Conservation (phyloP, 2,113 vertebrate species). For the Microtus pennsylvanicus region DNA sequence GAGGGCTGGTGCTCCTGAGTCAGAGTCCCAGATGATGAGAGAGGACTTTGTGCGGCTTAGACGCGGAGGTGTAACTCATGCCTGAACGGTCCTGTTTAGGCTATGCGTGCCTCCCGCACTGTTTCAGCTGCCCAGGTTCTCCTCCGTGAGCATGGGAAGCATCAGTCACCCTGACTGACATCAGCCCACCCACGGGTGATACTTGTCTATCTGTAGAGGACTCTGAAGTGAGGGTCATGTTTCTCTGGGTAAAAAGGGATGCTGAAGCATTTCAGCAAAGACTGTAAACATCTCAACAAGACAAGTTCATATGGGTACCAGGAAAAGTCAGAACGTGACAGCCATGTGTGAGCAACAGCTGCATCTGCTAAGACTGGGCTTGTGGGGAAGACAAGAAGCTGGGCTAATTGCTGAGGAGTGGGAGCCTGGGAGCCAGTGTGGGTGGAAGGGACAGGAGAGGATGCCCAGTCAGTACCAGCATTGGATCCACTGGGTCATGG, state of each 20-base stretch:
- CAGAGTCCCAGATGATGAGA: not conserved
- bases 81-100: not conserved
- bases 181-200: not conserved
- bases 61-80: not conserved
- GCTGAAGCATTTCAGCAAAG: not conserved
- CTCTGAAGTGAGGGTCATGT: not conserved
- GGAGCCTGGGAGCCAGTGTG: not conserved
- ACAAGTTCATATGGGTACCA: no score
- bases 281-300: not conserved
- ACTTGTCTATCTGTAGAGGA: not conserved
- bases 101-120: not conserved
- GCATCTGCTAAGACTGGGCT: not conserved
- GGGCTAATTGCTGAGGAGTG: not conserved
- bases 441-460: no score
- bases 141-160: rapidly evolving
- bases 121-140: not conserved
- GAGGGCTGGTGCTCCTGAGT: not conserved
- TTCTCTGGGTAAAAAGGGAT: not conserved
- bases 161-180: not conserved
- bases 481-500: not conserved
- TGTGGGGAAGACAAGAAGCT: not conserved
- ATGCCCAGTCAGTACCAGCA: not conserved
- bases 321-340: not conserved
- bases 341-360: not conserved
- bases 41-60: not conserved